Percentiles rank a stretch among this genome's conserved stretches.
phyloP scores from a whole-genome alignment of 2,888 invertebrate species.

The Pinctada fucata region DNA sequence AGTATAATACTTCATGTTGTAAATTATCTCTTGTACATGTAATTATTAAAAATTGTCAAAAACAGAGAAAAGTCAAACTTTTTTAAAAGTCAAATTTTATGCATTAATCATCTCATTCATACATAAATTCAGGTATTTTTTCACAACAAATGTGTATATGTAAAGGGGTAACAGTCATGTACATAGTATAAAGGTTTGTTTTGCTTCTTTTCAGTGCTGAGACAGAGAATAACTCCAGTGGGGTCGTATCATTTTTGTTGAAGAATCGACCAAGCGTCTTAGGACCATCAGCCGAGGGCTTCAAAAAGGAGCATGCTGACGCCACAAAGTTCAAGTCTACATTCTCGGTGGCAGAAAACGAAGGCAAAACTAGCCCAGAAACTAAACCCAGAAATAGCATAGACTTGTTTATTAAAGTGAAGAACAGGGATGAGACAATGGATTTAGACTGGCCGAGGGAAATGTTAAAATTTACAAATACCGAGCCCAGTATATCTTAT shows the following conservation, averaged over 20 bases:
- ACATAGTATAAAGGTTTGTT: not conserved
- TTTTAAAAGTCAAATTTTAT: no score
- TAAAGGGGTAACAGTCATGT: not conserved
- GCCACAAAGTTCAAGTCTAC: not conserved
- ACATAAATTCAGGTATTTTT: not conserved
- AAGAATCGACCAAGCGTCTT: slow-evolving; percentile 52
- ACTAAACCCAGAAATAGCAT: slow-evolving; percentile 18
- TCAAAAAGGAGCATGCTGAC: slow-evolving; percentile 48
- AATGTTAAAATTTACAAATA: slow-evolving; percentile 70
- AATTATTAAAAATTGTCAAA: no score
- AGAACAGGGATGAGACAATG: slow-evolving; percentile 65
- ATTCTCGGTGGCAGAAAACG: not conserved
- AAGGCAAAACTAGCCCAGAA: slow-evolving; percentile 15
- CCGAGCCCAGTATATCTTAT: slow-evolving; percentile 64
- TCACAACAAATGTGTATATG: not conserved
- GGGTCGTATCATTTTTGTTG: slow-evolving; percentile 56
- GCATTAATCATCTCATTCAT: no score
- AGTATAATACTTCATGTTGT: no score
- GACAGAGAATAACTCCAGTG: slow-evolving; percentile 17
- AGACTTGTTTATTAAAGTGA: slow-evolving; percentile 62
- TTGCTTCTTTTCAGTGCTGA: slow-evolving; percentile 26
- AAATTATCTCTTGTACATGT: no score
- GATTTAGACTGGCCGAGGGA: slow-evolving; percentile 73
- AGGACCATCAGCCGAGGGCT: slow-evolving; percentile 49
- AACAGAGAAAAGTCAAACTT: no score